Conservation (phyloP, 92 coral and sea anemone genomes). For the Scolanthus callimorphus region DNA sequence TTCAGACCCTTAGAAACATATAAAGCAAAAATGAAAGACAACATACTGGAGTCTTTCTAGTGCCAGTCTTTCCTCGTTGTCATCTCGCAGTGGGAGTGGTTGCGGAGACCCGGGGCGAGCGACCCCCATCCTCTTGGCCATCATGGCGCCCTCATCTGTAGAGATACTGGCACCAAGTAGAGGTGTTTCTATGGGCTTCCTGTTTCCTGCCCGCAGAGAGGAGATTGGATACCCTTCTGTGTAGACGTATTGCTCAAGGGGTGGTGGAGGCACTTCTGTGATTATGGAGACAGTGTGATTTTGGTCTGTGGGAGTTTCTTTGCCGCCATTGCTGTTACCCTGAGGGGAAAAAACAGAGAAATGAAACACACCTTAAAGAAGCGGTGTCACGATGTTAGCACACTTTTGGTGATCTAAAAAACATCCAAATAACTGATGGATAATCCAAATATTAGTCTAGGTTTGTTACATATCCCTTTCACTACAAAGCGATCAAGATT, state of each 20-base stretch:
- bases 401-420: background rate
- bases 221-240: constrained; percentile 70
- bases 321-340: constrained; percentile 12
- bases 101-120: constrained; percentile 53
- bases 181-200: constrained; percentile 35
- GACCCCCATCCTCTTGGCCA: constrained; percentile 75
- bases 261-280: constrained; percentile 89
- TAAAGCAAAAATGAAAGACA: background rate
- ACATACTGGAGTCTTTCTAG: constrained; percentile 73
- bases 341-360: background rate
- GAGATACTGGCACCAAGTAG: constrained; percentile 22
- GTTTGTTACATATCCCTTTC: no score
- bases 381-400: background rate
- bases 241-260: constrained; percentile 88
- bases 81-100: constrained; percentile 41
- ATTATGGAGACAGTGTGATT: constrained; percentile 59
- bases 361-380: background rate
- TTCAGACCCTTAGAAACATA: no score
- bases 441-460: no score
- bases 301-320: constrained; percentile 16
- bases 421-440: no score
- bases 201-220: constrained; percentile 62
- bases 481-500: no score
- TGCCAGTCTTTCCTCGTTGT: constrained; percentile 74
- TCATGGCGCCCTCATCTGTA: constrained; percentile 85